Evolutionary conservation across 2,113 vertebrate genomes (phyloP).

Genomic region (Bambusicola thoracicus): DNA sequence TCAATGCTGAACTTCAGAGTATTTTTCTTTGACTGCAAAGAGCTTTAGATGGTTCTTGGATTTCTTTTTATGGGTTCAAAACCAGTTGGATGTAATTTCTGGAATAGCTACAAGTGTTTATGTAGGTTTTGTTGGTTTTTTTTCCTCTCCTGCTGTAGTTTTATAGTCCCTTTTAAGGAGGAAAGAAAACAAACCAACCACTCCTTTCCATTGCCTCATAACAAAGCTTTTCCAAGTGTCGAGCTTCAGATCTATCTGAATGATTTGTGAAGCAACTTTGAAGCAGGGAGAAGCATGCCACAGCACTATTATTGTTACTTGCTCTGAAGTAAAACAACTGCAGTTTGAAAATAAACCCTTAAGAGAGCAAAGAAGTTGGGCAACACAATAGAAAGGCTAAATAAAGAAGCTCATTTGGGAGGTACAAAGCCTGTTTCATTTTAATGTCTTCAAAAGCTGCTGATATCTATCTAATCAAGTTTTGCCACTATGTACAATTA

Average conservation of each 20-base stretch:
- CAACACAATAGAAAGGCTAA: neutral
- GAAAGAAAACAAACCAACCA: accelerated
- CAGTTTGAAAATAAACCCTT: neutral
- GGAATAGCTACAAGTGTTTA: neutral
- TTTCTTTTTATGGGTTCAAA: neutral
- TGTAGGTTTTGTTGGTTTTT: neutral
- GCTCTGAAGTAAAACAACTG: neutral
- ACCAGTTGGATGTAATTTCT: neutral
- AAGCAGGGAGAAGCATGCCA: neutral
- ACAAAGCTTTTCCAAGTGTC: neutral
- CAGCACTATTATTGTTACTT: neutral
- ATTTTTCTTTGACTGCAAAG: neutral
- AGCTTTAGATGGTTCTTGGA: neutral
- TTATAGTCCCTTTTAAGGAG: neutral
- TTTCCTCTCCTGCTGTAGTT: neutral
- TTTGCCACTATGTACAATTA: neutral
- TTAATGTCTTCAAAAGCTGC: neutral
- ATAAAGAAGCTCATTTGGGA: neutral
- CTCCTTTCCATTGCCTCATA: neutral
- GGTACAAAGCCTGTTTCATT: neutral
- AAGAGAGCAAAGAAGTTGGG: neutral
- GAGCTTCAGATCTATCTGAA: neutral
- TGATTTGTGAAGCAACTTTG: neutral
- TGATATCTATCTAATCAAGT: neutral
- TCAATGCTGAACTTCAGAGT: neutral